Base-by-base conservation (phyloP, 2,113 vertebrate species). In the Ceyx melanurus region DNA sequence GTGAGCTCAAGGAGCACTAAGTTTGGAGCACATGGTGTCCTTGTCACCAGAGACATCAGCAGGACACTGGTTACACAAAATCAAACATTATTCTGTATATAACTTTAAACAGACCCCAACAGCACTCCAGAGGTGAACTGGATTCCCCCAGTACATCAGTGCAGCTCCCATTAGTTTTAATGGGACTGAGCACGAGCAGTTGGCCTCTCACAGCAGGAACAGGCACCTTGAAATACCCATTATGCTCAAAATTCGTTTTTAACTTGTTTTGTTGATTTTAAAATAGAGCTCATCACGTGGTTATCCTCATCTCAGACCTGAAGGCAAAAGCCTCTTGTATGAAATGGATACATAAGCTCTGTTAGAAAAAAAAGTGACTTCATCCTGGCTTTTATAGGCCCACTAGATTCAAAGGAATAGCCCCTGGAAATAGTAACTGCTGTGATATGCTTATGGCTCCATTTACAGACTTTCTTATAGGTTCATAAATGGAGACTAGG, bases 401-500 rank as follows among this genome's bases (percentile, higher is more conserved):
- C 89, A 84, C 76, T 94, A 78, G 82, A 96, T 97, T 98, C 97
- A 97, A 98, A 98, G 97, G 95, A 96, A 80, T 97, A 71, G 95
- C 96, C 96, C 96, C 96, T 97, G 95, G 97, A 98, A 97, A 97
- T 75, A 96, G 97, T 96, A 96, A 97, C 96, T 98, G 94, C 95
- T 98, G 97, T 97, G 97, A 97, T 97, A 97, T 96, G 95, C 96
- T 97, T 97, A 97, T 98, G 97, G 96, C 96, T 98, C 95, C 97
- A 97, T 97, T 97, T 98, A 98, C 97, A 97, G 97, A 97, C 97
- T 98, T 98, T 98, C 96, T 98, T 98, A 99, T 98, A 98, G 98
- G 98, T 99, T 98, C 97, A 98, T 98, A 98, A 98, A 98, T 96
- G 98, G 98, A 98, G 97, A 97, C 96, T 95, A 96, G 96, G 92